Base-by-base conservation (phyloP, 1,140 invertebrate genomes). In the Aplysia californica region DNA sequence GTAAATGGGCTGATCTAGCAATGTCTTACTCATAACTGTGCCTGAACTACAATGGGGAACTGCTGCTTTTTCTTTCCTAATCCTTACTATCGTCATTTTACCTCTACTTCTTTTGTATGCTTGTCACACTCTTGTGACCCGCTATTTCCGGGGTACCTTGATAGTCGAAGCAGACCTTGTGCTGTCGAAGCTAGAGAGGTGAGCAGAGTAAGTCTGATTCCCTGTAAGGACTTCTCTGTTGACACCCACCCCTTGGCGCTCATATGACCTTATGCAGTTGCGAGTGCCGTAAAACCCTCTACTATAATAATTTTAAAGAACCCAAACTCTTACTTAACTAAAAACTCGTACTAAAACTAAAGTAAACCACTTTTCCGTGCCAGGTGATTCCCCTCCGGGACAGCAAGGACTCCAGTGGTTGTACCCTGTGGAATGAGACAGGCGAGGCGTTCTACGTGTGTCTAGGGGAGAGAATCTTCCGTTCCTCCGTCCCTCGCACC, bases 391-490 rank as follows among this genome's bases (percentile, higher is more conserved):
- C 85, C 6, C 64, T 87, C 26, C 83, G 79, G 21, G 70, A 68
- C 18, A 66, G 68, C 15, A 87, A 86, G 58, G 75, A 76, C 18
- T 84, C 84, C 1, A 82, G 79, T 3, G 84, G 86, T 0, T 87
- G 86, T 55, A 74, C 79, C 2, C 33, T 85, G 18, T 86, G 83
- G 80, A 76, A 80, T 26, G 78, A 82, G 21, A 77, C 82, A 3
- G 79, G 78, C 26, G 82, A 84, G 65, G 71, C 80, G 6, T 80
- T 83, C 41, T 82, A 82, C 41, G 82, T 87, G 1, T 87, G 86
- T 73, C 80, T 82, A 0, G 86, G 86, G 0, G 86, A 87, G 75
- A 75, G 86, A 31, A 82, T 83, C n/a, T 83, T 87, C 64, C 67
- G 79, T n/a, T 87, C 86, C 2, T 82, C 78, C 26, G 82, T 81